phyloP scores from a whole-genome alignment of 2,797 vertebrate species.

The Sitta carolinensis region DNA sequence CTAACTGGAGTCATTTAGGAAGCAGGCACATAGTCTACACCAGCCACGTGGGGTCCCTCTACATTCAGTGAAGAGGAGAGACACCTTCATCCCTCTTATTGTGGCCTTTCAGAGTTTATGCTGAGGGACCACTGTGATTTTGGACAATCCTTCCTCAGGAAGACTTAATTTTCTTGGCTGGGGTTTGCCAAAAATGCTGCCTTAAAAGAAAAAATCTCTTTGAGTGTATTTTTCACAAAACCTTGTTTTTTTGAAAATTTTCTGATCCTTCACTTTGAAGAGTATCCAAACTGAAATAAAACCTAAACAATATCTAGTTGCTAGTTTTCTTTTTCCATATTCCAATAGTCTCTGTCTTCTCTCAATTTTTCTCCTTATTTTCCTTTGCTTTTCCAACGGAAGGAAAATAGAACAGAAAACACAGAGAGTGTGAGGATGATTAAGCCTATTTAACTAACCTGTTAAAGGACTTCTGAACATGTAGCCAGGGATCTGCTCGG shows the following conservation, averaged over 20 bases:
- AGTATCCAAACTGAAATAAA: background rate
- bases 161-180: background rate
- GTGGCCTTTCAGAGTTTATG: background rate
- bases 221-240: background rate
- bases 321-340: background rate
- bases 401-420: background rate
- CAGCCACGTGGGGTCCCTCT: constrained; percentile 61
- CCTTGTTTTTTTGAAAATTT: background rate
- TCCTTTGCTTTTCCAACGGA: background rate
- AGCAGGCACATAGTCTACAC: background rate
- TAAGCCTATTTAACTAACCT: background rate
- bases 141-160: background rate
- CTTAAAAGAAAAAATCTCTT: background rate
- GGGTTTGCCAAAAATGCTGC: background rate
- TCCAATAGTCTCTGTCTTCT: background rate
- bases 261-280: background rate
- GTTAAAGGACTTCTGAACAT: background rate
- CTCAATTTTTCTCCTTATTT: background rate
- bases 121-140: background rate
- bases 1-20: background rate
- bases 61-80: constrained; percentile 33
- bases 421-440: background rate
- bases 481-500: background rate
- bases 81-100: background rate
- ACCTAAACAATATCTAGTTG: background rate